These are phyloP conservation scores for Dryobotodes eremita DNA, from an alignment of 2,888 invertebrate species.

Conservation along the genomic window DNA sequence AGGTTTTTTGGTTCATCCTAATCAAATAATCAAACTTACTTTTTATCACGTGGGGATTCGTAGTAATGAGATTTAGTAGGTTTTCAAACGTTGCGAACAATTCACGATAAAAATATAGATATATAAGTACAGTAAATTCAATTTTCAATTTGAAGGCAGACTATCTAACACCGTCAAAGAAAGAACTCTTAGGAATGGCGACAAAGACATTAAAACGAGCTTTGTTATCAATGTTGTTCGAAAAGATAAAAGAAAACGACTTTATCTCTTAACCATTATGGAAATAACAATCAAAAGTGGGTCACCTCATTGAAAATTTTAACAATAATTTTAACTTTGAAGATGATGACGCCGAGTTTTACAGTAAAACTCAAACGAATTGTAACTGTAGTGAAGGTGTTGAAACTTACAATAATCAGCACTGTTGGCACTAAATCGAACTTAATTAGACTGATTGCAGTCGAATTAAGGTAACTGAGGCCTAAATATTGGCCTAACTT, in stretches of 20 bases:
- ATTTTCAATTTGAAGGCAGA: conserved; percentile 4
- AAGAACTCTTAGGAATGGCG: conserved; percentile 20
- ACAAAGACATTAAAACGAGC: conserved; percentile 21
- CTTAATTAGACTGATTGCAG: neutral
- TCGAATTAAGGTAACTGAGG: no score
- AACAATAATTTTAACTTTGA: neutral
- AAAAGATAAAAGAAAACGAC: conserved; percentile 26
- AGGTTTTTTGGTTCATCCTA: neutral
- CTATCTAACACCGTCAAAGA: neutral
- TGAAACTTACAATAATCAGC: neutral
- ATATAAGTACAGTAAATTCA: neutral
- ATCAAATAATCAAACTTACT: neutral
- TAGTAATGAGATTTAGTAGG: neutral
- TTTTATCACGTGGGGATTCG: neutral
- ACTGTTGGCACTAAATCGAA: neutral
- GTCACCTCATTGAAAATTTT: conserved; percentile 9
- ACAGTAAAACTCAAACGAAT: neutral
- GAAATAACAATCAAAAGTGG: conserved; percentile 20
- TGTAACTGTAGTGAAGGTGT: neutral
- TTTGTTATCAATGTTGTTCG: conserved; percentile 20
- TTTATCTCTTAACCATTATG: neutral
- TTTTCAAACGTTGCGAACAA: neutral
- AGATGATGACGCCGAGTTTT: neutral
- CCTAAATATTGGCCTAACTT: neutral
- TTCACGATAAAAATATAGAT: neutral